These are phyloP conservation scores for Drosophila vallismaia DNA, from an alignment of 2,888 invertebrate species.

Conservation along the genomic window DNA sequence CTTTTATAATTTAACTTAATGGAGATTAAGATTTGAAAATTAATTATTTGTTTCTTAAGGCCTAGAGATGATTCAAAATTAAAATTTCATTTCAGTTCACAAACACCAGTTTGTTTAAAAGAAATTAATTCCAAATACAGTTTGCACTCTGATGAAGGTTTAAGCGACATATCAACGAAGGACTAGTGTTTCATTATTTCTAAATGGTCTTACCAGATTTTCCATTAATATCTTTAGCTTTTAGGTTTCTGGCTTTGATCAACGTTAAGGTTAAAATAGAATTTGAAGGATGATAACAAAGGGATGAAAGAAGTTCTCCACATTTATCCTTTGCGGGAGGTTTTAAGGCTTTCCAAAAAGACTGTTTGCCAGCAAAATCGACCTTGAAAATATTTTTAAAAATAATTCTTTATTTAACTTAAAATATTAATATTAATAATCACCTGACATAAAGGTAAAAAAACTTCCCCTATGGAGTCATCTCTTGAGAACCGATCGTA, in stretches of 20 bases:
- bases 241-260: slow-evolving; percentile 96
- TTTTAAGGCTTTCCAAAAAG: slow-evolving; percentile 97
- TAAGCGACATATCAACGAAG: too few species aligned
- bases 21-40: too few species aligned
- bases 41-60: too few species aligned
- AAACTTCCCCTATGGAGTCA: slow-evolving; percentile 97
- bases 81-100: too few species aligned
- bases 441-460: slow-evolving; percentile 95
- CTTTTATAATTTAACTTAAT: too few species aligned
- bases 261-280: slow-evolving; percentile 95
- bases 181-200: too few species aligned
- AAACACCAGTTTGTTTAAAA: too few species aligned
- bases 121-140: too few species aligned
- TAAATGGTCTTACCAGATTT: slow-evolving; percentile 89
- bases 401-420: neutral
- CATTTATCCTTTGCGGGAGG: slow-evolving; percentile 97
- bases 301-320: slow-evolving; percentile 94
- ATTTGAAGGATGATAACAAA: slow-evolving; percentile 98
- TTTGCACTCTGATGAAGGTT: too few species aligned
- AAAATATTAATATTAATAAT: slow-evolving; percentile 44
- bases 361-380: slow-evolving; percentile 95
- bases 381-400: slow-evolving; percentile 85
- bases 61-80: too few species aligned
- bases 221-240: slow-evolving; percentile 98
- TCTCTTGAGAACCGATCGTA: slow-evolving; percentile 97